Evolutionary conservation across 2,888 invertebrate species (phyloP), one percentile per base, ranked within the genome.

Genomic region (Phragmatobia fuliginosa): DNA sequence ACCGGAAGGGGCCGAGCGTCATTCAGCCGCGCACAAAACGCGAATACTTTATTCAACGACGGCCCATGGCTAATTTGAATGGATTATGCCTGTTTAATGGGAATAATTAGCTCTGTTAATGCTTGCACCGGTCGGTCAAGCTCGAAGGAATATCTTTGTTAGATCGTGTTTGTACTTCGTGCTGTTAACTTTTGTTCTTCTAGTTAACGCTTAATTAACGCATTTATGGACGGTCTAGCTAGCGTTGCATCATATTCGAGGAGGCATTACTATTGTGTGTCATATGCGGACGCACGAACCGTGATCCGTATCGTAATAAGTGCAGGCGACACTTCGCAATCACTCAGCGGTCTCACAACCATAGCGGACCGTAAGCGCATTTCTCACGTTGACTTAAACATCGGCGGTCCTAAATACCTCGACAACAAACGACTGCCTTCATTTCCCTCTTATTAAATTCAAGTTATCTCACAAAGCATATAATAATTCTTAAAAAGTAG

Each of bases 1-100:
- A 94, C 94, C 94, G 94, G 95, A 94, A 94, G 93, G 86, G 91
- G 91, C 91, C 93, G 90, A 91, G 91, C 93, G 93, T 94, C 94
- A 93, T 94, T 94, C 94, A 94, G 88, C 86, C 90, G 89, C 87
- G 84, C 89, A 94, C 93, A 94, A 94, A 94, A 93, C 93, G 92
- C 93, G 90, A 91, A 92, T 92, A 88, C 91, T 92, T 92, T 91
- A 94, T 94, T 94, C 94, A 94, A 90, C 89, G 88, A 90, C 91
- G 90, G 91, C 90, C 90, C 90, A 92, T 93, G 91, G 93, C 92
- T 94, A 94, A 94, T 94, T 94, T 94, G 92, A 94, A 94, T 93
- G 94, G 91, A 93, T 94, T 92, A 91, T 91, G 90, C 90, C 87
- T 85, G 85, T 90, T 92, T 92, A 90, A 92, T 94, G 90, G 91